A percentile compares a stretch with the other conserved stretches of the same genome.
These are phyloP conservation scores for Druon quercuslanigerum DNA, from an alignment of 1,140 invertebrate genomes.

Conservation along the genomic window DNA sequence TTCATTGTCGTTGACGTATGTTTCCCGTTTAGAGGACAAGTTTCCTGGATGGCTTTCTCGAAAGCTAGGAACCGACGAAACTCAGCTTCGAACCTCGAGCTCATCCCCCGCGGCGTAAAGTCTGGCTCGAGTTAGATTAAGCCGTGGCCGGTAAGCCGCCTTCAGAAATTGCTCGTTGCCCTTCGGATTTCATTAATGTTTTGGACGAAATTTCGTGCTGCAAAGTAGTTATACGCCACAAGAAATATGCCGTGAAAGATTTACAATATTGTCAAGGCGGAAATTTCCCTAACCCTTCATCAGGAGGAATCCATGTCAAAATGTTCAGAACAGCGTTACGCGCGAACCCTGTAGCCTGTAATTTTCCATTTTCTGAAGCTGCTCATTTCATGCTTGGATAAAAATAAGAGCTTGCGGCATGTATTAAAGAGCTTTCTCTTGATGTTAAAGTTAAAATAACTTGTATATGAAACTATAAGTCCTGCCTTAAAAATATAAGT, in stretches of 20 bases:
- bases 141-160: conserved; percentile 70
- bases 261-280: conserved; percentile 31
- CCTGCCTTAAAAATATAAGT: too few relatives aligned
- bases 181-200: conserved; percentile 74
- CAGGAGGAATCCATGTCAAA: not conserved
- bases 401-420: too few relatives aligned
- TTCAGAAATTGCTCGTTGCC: conserved; percentile 71
- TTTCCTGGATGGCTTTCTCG: conserved; percentile 65
- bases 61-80: conserved; percentile 61
- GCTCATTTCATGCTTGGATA: not conserved
- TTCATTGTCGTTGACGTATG: conserved; percentile 71
- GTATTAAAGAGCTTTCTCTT: too few relatives aligned
- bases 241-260: conserved; percentile 48
- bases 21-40: conserved; percentile 66
- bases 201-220: conserved; percentile 64
- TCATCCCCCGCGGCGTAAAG: conserved; percentile 64
- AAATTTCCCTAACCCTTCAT: conserved; percentile 12
- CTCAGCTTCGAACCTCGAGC: conserved; percentile 52
- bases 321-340: too few relatives aligned
- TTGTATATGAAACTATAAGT: too few relatives aligned
- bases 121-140: conserved; percentile 72
- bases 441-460: too few relatives aligned
- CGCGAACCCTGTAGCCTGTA: not conserved
- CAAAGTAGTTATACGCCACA: conserved; percentile 57
- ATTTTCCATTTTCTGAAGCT: not conserved